Conservation (phyloP, 2,797 vertebrate genomes). For the Uromys caudimaculatus region DNA sequence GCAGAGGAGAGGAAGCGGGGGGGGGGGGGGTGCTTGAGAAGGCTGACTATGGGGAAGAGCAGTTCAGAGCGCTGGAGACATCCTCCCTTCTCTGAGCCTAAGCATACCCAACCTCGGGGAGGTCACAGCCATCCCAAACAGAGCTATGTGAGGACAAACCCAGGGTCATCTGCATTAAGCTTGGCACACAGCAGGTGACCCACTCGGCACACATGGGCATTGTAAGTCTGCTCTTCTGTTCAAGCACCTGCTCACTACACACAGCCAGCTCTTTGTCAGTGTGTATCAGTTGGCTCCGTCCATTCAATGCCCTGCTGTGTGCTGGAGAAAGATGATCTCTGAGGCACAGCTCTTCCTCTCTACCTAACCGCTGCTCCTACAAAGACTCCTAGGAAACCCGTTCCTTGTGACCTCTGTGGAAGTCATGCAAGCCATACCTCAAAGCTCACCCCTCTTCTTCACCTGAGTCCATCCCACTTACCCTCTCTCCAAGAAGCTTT, state of each 20-base stretch:
- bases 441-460: neutral
- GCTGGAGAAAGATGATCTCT: neutral
- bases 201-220: neutral
- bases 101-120: neutral
- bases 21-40: slow-evolving; percentile 7
- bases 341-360: neutral
- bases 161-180: neutral
- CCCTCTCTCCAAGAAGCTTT: neutral
- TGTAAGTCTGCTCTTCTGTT: slow-evolving; percentile 6
- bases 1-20: slow-evolving; percentile 39
- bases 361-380: neutral
- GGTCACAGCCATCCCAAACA: neutral
- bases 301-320: neutral
- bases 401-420: neutral
- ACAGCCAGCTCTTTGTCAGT: neutral
- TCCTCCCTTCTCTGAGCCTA: slow-evolving; percentile 14
- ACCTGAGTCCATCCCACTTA: neutral
- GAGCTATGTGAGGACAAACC: neutral
- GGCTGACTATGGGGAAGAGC: neutral
- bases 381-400: neutral
- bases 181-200: neutral
- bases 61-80: neutral
- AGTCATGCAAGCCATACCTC: neutral
- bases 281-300: neutral
- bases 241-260: neutral